These are phyloP conservation scores for Mus minutoides DNA, from an alignment of 2,797 vertebrate species.

Conservation along the genomic window DNA sequence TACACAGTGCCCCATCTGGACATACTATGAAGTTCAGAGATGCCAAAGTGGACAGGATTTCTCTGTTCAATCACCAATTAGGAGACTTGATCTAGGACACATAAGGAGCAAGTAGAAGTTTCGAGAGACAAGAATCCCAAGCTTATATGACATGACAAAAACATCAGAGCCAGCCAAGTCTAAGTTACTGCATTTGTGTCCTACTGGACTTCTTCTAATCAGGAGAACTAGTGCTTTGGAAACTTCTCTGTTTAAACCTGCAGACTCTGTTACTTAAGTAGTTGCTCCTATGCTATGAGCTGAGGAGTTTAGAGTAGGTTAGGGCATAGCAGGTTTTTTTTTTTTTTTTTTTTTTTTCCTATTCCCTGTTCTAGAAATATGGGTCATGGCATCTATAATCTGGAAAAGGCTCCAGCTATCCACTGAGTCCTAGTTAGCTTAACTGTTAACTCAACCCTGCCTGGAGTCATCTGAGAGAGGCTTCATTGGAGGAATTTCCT, in stretches of 20 bases:
- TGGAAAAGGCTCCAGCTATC: not conserved
- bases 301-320: not conserved
- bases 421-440: not conserved
- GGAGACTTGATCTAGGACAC: not conserved
- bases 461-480: not conserved
- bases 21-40: not conserved
- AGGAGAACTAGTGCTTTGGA: not conserved
- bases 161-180: not conserved
- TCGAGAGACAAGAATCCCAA: not conserved
- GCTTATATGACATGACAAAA: not conserved
- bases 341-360: not conserved
- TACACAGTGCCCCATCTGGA: not conserved
- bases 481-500: not conserved
- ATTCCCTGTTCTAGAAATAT: not conserved
- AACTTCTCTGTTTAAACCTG: not conserved
- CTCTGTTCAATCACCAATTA: not conserved
- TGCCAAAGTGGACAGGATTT: not conserved
- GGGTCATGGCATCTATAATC: not conserved
- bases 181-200: not conserved
- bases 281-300: not conserved
- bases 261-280: not conserved
- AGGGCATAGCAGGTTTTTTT: not conserved
- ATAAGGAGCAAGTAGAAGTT: not conserved
- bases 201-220: not conserved
- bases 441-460: not conserved